Evolutionary conservation across 2,888 invertebrate genomes (phyloP), one percentile per base, ranked within the genome.

Genomic region (Tenthredo notha): DNA sequence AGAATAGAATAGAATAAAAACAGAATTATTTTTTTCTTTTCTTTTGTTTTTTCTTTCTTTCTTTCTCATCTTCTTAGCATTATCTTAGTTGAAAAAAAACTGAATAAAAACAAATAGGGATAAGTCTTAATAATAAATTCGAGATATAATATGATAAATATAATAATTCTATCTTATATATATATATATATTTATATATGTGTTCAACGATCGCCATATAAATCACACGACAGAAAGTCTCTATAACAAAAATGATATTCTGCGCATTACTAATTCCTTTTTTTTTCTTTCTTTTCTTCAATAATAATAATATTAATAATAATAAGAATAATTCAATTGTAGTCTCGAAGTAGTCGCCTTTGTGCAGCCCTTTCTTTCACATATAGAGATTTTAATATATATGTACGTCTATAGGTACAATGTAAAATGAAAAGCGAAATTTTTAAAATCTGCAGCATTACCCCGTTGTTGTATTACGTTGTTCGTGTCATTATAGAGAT

Each of bases 381-480:
- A 54, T 18, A 50, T 18, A 54, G 54, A 54, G 54, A 54, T n/a
- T 54, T n/a, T n/a, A n/a, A n/a, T n/a, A n/a, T n/a, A n/a, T n/a
- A n/a, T n/a, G n/a, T n/a, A n/a, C 18, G 54, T 54, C 54, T 54
- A 54, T 54, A 54, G n/a, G 54, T 54, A 54, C 54, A n/a, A n/a
- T 54, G 54, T 54, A 54, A n/a, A 54, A 54, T 54, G 54, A 54
- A n/a, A 54, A 54, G 54, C n/a, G 54, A 54, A 54, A 54, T n/a
- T 6, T 6, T 54, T n/a, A 54, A 50, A 50, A 5, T 18, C 50
- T n/a, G 50, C 5, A 50, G 29, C 29, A 3, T 18, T 9, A 12
- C 50, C 50, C 18, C 50, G 50, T 50, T 50, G 6, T 18, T 3
- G 47, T 15, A 2, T 3, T 12, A 33, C 33, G 33, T 33, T 33